Base-by-base conservation (phyloP, 1,140 invertebrate genomes). In the Papilio dardanus region DNA sequence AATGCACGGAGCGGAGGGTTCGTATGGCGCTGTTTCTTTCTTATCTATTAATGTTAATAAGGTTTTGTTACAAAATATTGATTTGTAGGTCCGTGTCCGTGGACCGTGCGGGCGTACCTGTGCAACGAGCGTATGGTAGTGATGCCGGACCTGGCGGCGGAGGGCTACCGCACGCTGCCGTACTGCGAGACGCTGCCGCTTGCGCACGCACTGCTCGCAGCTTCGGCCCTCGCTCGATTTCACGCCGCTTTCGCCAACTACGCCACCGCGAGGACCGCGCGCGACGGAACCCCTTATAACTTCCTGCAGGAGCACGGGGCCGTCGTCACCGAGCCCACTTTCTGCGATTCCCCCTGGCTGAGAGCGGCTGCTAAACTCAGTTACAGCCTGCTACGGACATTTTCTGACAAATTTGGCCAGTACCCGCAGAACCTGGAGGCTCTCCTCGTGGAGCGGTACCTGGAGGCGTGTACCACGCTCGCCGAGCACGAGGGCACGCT, bases 241-340 rank as follows among this genome's bases (percentile, higher is more conserved):
- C 91, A 93, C 75, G 90, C 91, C 3, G 78, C 83, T 3, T 84
- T 83, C 46, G 80, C 85, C 7, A 89, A 88, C 78, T 88, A 86
- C 42, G 76, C 83, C 35, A 83, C 86, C 0, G 81, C 78, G 24
- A 83, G 80, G 46, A 81, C 35, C 14, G 67, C 74, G 8, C 14
- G 71, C 31, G 75, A 58, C 16, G 37, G 66, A 2, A 16, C 37
- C 0, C 74, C 79, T 0, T 85, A 85, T 35, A 80, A 71, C 46
- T 74, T 85, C 40, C 31, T 81, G 1, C 30, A 87, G 7, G 81
- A 87, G 35, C 77, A 86, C 71, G 80, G 31, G 0, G 6, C 81
- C 24, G 8, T 85, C 0, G 65, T 86, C 2, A n/a, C 30, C 4
- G 91, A 93, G 37, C 75, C 84, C 0, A 83, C 77, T 0, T 90